A percentile compares a stretch with the other conserved stretches of the same genome.
These are phyloP conservation scores for Chloromyia formosa DNA, from an alignment of 2,888 invertebrate species.

Conservation along the genomic window DNA sequence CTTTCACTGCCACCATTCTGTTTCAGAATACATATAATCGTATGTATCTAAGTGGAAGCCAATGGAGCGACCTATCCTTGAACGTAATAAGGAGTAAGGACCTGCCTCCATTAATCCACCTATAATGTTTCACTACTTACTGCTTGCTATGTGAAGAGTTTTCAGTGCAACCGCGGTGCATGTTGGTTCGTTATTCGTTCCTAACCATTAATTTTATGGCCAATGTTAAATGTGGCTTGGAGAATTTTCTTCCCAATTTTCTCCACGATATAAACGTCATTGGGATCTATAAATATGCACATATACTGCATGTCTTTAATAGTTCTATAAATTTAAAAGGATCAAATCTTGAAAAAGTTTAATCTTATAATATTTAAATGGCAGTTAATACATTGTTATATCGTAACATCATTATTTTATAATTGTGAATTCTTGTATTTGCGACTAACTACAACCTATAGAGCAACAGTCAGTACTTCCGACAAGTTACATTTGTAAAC, in stretches of 20 bases:
- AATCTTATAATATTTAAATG: too few relatives aligned
- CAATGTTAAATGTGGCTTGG: constrained; percentile 5
- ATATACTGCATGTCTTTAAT: too few relatives aligned
- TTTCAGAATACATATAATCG: not conserved
- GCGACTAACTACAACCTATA: too few relatives aligned
- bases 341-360: too few relatives aligned
- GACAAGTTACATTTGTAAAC: too few relatives aligned
- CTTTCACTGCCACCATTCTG: not conserved
- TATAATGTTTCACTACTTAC: not conserved
- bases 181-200: constrained; percentile 13
- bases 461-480: too few relatives aligned
- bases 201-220: constrained; percentile 28
- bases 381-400: too few relatives aligned
- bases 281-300: too few relatives aligned
- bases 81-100: constrained; percentile 25
- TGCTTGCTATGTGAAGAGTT: not conserved
- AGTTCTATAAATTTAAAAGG: too few relatives aligned
- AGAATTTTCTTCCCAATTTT: not conserved
- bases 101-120: constrained; percentile 15
- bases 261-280: not conserved
- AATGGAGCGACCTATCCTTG: constrained; percentile 9
- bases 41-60: not conserved
- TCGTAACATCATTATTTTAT: too few relatives aligned
- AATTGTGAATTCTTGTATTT: too few relatives aligned
- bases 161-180: constrained; percentile 26